Evolutionary conservation across 2,888 invertebrate species (phyloP), one percentile per base, ranked within the genome.

Genomic region (Myathropa florea): DNA sequence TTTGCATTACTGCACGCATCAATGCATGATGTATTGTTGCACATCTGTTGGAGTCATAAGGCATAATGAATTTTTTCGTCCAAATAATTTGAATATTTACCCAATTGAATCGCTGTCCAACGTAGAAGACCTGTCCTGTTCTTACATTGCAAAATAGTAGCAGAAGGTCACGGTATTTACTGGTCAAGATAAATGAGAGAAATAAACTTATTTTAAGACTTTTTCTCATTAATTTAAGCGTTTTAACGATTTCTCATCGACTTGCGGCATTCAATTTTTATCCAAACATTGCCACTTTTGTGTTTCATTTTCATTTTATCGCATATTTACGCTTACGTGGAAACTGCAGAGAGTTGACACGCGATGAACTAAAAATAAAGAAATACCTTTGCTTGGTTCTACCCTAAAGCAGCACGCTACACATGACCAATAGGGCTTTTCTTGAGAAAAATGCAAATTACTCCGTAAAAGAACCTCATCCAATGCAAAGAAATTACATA

Each of bases 341-440:
- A 59, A 23, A 23, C 53, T 39, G 26, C 60, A 53, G 36, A 36
- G 33, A 36, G 36, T 55, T 55, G 36, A 55, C 80, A 80, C 80
- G 80, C 80, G 67, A 73, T 55, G 21, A 26, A 26, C 21, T 30
- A 61, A 23, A 36, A 33, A 24, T 39, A 36, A 21, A 10, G 24
- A 71, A 70, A 36, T 59, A 36, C 59, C 46, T 46, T 18, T 18
- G 18, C 46, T 46, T 46, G 18, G 18, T 2, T 4, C 46, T 21
- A 46, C 46, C 46, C 46, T n/a, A 7, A 18, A 46, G 18, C 46
- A 18, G 18, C 70, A 70, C 59, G 71, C 72, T 30, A 61, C 72
- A 46, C 46, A 46, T 46, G 46, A 18, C 46, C 46, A 18, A 18
- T 46, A 18, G 46, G 46, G 18, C n/a, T 7, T 18, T 46, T 7